Evolutionary conservation across 2,113 vertebrate genomes (phyloP).

Genomic region (Paedocypris sp.): DNA sequence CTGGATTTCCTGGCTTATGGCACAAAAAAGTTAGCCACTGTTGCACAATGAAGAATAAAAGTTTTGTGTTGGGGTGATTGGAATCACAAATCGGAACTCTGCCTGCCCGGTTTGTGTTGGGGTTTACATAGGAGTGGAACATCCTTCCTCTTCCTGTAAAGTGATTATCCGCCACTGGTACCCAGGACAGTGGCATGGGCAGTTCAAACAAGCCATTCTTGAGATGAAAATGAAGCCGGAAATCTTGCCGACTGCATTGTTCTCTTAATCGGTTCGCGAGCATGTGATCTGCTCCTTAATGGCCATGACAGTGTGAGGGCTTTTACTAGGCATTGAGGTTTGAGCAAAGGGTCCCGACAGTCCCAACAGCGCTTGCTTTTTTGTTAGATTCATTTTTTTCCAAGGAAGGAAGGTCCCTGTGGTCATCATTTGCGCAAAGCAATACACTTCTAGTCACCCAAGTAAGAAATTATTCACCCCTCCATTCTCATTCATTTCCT

Average conservation of each 20-base stretch:
- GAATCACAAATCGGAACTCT: not conserved
- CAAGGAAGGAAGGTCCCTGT: slow-evolving; percentile 23
- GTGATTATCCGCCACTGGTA: not conserved
- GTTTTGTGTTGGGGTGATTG: slow-evolving; percentile 10
- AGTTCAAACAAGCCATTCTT: not conserved
- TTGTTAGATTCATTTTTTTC: slow-evolving; percentile 32
- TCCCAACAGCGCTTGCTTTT: too few species aligned
- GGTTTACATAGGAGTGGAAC: not conserved
- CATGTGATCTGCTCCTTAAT: slow-evolving; percentile 15
- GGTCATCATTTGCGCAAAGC: slow-evolving; percentile 18
- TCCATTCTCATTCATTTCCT: slow-evolving; percentile 20
- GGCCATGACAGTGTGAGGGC: slow-evolving; percentile 16
- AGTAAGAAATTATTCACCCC: slow-evolving; percentile 20
- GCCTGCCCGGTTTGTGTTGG: not conserved
- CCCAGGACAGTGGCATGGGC: slow-evolving; percentile 26
- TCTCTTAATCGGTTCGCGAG: not conserved
- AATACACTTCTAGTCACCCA: slow-evolving; percentile 26
- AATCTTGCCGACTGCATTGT: not conserved
- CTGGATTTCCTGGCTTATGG: slow-evolving; percentile 61
- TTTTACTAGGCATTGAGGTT: slow-evolving; percentile 9
- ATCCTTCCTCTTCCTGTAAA: not conserved
- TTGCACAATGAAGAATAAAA: slow-evolving; percentile 33
- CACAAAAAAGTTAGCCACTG: slow-evolving; percentile 23
- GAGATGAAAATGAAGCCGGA: not conserved
- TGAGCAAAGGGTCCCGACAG: not conserved